These are phyloP conservation scores for Python bivittatus DNA, from an alignment of 2,113 vertebrate species.

Conservation along the genomic window DNA sequence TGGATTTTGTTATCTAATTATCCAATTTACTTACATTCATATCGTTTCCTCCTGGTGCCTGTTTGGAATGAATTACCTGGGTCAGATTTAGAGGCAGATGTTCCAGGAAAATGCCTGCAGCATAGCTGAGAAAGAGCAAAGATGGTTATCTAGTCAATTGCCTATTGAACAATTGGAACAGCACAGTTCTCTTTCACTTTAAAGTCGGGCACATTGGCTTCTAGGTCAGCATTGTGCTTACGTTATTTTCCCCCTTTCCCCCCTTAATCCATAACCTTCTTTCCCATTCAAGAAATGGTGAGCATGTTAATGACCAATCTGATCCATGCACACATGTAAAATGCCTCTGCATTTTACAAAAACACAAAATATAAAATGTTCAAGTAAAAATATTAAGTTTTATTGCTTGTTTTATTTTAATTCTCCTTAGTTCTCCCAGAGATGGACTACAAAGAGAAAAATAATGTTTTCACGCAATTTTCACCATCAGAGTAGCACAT, in stretches of 20 bases:
- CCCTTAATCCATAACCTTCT: not conserved
- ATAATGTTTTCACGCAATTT: not conserved
- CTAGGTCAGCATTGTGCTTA: not conserved
- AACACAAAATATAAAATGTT: not conserved
- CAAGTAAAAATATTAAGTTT: not conserved
- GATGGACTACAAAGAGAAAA: not conserved
- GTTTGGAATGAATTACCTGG: not conserved
- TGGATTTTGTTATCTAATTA: not conserved
- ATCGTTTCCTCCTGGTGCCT: not conserved
- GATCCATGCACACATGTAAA: not conserved
- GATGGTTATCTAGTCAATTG: not conserved
- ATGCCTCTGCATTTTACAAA: not conserved
- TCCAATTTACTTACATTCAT: not conserved
- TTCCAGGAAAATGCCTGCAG: not conserved
- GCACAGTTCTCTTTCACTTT: not conserved
- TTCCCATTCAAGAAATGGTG: not conserved
- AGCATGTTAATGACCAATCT: not conserved
- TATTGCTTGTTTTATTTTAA: not conserved
- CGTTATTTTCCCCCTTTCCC: not conserved
- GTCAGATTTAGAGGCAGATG: not conserved
- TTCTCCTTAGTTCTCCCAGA: not conserved
- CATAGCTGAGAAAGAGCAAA: not conserved
- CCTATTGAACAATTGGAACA: not conserved
- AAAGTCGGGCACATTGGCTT: not conserved
- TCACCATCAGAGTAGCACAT: not conserved